phyloP scores from a whole-genome alignment of 2,113 vertebrate genomes.

The Centropristis striata region DNA sequence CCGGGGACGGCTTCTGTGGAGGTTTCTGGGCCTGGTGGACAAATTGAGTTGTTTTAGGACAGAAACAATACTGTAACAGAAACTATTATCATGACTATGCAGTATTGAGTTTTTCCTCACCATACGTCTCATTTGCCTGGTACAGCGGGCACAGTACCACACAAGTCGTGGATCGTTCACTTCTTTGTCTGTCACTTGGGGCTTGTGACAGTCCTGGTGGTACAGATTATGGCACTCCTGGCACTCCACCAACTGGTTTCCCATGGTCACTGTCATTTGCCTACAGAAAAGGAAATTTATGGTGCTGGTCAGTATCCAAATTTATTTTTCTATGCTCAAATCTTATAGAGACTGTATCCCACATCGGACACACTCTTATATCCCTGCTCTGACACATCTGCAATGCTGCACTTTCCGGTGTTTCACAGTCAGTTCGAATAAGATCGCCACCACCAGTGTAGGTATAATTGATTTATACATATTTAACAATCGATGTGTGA shows the following conservation, averaged over 20 bases:
- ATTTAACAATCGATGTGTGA: no score
- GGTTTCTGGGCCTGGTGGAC: constrained; percentile 94
- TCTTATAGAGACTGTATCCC: no score
- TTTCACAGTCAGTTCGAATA: no score
- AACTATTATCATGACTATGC: background rate
- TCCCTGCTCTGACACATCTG: no score
- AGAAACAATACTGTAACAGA: background rate
- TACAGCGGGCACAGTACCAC: constrained; percentile 98
- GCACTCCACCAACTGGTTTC: constrained; percentile 98
- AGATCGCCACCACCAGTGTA: no score
- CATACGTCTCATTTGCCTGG: constrained; percentile 98
- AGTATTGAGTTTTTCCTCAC: constrained; percentile 80
- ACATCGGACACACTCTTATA: no score
- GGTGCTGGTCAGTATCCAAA: background rate
- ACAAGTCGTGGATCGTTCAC: constrained; percentile 97
- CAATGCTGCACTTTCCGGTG: no score
- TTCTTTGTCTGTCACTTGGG: constrained; percentile 98
- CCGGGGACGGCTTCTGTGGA: constrained; percentile 93
- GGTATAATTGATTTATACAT: no score
- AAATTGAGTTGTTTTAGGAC: background rate
- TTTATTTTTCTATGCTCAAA: background rate
- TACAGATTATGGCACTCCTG: constrained; percentile 99
- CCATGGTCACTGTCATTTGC: constrained; percentile 97
- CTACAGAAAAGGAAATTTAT: constrained; percentile 74
- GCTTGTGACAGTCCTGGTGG: constrained; percentile 99